Evolutionary conservation across 1,140 invertebrate species (phyloP).

Genomic region (Trichonephila clavipes): DNA sequence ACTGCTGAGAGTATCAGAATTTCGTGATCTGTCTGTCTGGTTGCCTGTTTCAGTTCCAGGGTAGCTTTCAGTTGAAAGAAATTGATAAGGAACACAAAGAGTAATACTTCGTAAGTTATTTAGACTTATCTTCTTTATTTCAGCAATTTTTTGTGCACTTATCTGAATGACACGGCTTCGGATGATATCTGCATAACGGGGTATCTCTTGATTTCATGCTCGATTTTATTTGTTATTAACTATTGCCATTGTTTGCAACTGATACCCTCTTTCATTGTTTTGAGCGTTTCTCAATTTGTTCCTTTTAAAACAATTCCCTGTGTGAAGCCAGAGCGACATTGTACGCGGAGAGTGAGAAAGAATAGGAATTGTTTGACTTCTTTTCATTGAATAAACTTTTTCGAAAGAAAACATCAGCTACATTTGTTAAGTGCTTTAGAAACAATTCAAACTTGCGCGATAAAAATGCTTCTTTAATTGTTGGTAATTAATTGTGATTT

Average conservation of each 20-base stretch:
- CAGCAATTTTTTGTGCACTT: constrained; percentile 24
- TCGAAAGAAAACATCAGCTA: background rate
- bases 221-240: constrained; percentile 34
- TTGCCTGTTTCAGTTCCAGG: constrained; percentile 7
- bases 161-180: constrained; percentile 27
- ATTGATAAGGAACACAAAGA: constrained; percentile 48
- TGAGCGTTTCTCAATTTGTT: background rate
- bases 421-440: constrained; percentile 20
- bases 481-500: constrained; percentile 12
- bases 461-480: constrained; percentile 5
- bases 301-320: background rate
- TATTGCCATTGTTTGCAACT: background rate
- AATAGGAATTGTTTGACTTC: constrained; percentile 17
- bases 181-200: constrained; percentile 16
- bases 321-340: background rate
- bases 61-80: constrained; percentile 29
- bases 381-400: background rate
- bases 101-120: constrained; percentile 59
- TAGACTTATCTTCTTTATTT: constrained; percentile 35
- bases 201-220: constrained; percentile 37
- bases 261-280: constrained; percentile 8
- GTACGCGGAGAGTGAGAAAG: constrained; percentile 25
- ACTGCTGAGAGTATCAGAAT: constrained; percentile 66
- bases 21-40: constrained; percentile 60
- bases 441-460: background rate